Conservation (phyloP, 1,140 invertebrate genomes). For the Orussus abietinus region DNA sequence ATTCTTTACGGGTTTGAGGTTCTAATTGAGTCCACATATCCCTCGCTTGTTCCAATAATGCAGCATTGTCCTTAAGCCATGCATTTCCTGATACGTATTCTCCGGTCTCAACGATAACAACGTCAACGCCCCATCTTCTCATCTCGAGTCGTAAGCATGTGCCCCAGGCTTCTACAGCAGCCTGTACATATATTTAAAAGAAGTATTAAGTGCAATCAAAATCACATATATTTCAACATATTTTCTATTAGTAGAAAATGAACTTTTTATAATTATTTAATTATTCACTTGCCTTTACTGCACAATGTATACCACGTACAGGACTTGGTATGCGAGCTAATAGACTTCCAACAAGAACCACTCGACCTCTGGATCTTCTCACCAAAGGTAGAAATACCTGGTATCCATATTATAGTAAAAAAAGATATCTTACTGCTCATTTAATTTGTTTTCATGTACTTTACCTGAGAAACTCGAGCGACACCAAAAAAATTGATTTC, state of each 20-base stretch:
- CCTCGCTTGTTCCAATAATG: constrained; percentile 70
- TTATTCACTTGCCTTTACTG: constrained; percentile 56
- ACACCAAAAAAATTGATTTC: constrained; percentile 75
- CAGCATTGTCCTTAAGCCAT: constrained; percentile 66
- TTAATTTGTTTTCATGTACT: constrained; percentile 12
- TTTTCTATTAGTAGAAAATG: constrained; percentile 1
- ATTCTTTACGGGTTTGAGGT: constrained; percentile 71
- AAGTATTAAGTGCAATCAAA: constrained; percentile 15
- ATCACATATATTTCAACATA: background rate
- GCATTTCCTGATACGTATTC: constrained; percentile 74
- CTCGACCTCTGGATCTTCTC: constrained; percentile 67
- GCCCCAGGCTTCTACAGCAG: constrained; percentile 76
- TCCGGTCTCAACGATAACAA: constrained; percentile 77
- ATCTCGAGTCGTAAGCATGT: constrained; percentile 79
- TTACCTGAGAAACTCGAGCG: constrained; percentile 67
- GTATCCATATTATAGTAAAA: constrained; percentile 8
- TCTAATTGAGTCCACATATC: constrained; percentile 75
- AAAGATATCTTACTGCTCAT: constrained; percentile 7
- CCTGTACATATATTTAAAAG: constrained; percentile 47
- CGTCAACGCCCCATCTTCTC: constrained; percentile 69
- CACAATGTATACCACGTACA: constrained; percentile 74
- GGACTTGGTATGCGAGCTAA: constrained; percentile 74
- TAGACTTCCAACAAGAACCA: constrained; percentile 63
- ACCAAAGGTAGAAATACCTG: constrained; percentile 76
- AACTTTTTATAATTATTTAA: constrained; percentile 12